phyloP scores from a whole-genome alignment of 2,113 vertebrate species.

The Plectropomus leopardus region DNA sequence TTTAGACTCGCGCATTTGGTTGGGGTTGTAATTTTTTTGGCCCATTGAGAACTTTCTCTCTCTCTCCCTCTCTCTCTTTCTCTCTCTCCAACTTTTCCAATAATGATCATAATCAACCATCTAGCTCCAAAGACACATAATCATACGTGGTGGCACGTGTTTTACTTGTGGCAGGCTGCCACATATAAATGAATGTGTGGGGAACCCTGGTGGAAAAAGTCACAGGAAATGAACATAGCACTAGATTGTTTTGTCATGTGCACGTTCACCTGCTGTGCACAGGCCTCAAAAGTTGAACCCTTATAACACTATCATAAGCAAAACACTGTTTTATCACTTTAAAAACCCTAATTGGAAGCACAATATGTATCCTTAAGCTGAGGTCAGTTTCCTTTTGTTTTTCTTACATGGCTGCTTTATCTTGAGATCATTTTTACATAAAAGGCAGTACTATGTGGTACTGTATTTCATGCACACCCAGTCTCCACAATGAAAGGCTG shows the following conservation, averaged over 20 bases:
- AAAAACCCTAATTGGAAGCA: constrained; percentile 34
- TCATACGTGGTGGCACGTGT: too few relatives aligned
- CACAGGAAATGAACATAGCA: background rate
- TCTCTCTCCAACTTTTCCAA: too few relatives aligned
- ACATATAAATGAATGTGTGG: too few relatives aligned
- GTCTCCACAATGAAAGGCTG: constrained; percentile 4
- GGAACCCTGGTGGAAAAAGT: too few relatives aligned
- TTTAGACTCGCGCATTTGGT: too few relatives aligned
- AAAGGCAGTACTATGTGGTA: constrained; percentile 8
- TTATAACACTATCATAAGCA: constrained; percentile 12
- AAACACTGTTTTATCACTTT: constrained; percentile 32
- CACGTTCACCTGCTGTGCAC: constrained; percentile 1
- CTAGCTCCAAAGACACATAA: too few relatives aligned
- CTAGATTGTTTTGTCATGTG: background rate
- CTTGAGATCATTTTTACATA: constrained; percentile 30
- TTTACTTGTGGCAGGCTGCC: too few relatives aligned
- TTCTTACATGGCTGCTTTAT: constrained; percentile 31
- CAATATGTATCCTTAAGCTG: constrained; percentile 21
- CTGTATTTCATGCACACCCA: constrained; percentile 21
- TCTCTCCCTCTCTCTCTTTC: too few relatives aligned
- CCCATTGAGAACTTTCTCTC: too few relatives aligned
- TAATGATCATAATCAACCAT: too few relatives aligned
- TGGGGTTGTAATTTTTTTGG: too few relatives aligned
- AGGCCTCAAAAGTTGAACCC: background rate
- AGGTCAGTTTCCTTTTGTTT: constrained; percentile 44